Conservation (phyloP, 2,797 vertebrate genomes). For the Yasuhikotakia modesta region DNA sequence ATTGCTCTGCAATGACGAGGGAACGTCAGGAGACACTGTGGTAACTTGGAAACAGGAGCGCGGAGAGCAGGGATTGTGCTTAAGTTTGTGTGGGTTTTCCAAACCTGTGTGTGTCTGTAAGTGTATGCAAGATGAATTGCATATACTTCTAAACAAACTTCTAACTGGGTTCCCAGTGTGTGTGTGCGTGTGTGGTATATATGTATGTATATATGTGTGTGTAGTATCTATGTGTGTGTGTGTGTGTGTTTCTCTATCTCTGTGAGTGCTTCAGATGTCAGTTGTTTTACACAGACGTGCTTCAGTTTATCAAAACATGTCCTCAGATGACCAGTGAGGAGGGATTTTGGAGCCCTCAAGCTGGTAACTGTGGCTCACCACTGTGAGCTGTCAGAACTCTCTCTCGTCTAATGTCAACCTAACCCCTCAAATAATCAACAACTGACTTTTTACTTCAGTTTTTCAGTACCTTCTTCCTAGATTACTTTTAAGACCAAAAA, state of each 20-base stretch:
- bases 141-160: too few relatives aligned
- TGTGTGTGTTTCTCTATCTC: constrained; percentile 6
- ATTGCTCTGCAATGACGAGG: background rate
- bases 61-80: background rate
- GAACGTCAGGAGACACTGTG: background rate
- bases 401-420: constrained; percentile 3
- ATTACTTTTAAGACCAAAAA: background rate
- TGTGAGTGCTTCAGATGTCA: constrained; percentile 8
- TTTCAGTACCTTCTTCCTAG: too few relatives aligned
- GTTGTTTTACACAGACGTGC: constrained; percentile 3
- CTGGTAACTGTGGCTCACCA: background rate
- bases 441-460: background rate
- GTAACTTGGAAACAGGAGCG: constrained; percentile 48
- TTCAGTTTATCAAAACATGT: constrained; percentile 29
- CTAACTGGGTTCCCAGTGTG: too few relatives aligned
- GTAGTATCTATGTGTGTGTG: too few relatives aligned
- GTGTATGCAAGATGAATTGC: too few relatives aligned
- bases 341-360: constrained; percentile 17
- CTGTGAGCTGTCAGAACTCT: constrained; percentile 11
- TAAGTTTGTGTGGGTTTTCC: background rate
- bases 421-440: background rate
- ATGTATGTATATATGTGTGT: background rate
- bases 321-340: background rate
- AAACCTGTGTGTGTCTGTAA: background rate
- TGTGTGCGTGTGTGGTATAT: too few relatives aligned